Conservation (phyloP, 2,113 vertebrate genomes). For the Camelus dromedarius region DNA sequence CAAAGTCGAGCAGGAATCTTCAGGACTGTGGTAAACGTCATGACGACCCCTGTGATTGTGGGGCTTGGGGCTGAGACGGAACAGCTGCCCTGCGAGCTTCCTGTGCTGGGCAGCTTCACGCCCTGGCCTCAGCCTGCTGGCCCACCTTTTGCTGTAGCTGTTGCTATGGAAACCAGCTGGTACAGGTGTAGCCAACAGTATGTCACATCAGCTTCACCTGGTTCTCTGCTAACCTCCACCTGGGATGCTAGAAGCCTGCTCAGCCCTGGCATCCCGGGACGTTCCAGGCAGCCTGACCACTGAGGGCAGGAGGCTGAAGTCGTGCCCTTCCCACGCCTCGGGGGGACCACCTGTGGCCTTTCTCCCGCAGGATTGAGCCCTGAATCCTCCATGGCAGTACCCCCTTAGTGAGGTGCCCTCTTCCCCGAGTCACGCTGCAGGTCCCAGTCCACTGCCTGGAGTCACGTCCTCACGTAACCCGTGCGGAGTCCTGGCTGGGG, state of each 20-base stretch:
- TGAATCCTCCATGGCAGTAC: accelerated
- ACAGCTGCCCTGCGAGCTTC: neutral
- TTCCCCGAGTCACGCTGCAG: too few species aligned
- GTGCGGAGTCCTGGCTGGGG: accelerated
- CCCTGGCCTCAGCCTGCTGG: neutral
- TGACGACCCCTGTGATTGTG: neutral
- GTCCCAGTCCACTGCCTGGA: neutral
- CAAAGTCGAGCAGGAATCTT: neutral
- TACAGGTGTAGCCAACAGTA: neutral
- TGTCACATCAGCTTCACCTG: neutral
- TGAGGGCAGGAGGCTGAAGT: accelerated
- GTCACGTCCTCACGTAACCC: accelerated
- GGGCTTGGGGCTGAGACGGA: neutral
- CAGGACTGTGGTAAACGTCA: accelerated
- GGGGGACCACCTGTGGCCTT: neutral
- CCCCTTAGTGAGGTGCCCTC: neutral
- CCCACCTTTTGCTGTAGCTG: neutral
- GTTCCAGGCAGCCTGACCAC: too few species aligned
- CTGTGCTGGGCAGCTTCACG: neutral
- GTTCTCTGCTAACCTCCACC: accelerated
- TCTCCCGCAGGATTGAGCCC: neutral
- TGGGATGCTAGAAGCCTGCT: neutral
- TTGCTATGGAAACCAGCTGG: neutral
- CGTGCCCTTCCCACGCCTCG: accelerated
- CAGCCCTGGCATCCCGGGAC: too few species aligned